Evolutionary conservation across 2,888 invertebrate genomes (phyloP).

Genomic region (Lasioglossum vierecki): DNA sequence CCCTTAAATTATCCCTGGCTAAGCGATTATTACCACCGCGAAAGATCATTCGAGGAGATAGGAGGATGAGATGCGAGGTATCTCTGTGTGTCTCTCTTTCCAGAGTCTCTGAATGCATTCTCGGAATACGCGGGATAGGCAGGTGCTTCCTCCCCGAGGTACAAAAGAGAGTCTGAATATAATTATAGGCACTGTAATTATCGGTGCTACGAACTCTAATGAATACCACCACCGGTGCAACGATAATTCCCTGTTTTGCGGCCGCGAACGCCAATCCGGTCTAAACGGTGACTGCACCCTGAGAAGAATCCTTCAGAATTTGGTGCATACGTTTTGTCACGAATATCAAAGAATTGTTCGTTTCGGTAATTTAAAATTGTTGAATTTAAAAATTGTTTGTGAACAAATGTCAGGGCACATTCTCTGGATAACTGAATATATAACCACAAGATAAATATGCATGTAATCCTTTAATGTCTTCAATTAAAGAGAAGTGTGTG

Average conservation of each 20-base stretch:
- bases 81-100: not conserved
- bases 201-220: not conserved
- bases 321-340: not conserved
- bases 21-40: conserved; percentile 33
- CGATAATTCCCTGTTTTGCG: not conserved
- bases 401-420: not conserved
- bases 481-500: not conserved
- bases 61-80: not conserved
- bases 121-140: conserved; percentile 1
- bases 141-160: not conserved
- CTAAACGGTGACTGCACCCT: not conserved
- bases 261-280: not conserved
- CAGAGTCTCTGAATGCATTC: not conserved
- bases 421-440: not conserved
- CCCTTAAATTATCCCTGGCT: conserved; percentile 32
- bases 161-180: not conserved
- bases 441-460: not conserved
- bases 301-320: not conserved
- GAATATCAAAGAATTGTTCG: not conserved
- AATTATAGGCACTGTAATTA: conserved; percentile 7
- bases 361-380: not conserved
- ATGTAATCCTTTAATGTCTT: not conserved
- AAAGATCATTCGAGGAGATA: not conserved
- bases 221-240: not conserved
- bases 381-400: not conserved